Evolutionary conservation across 2,888 invertebrate species (phyloP), one percentile per base, ranked within the genome.

Genomic region (Agrypnus murinus): DNA sequence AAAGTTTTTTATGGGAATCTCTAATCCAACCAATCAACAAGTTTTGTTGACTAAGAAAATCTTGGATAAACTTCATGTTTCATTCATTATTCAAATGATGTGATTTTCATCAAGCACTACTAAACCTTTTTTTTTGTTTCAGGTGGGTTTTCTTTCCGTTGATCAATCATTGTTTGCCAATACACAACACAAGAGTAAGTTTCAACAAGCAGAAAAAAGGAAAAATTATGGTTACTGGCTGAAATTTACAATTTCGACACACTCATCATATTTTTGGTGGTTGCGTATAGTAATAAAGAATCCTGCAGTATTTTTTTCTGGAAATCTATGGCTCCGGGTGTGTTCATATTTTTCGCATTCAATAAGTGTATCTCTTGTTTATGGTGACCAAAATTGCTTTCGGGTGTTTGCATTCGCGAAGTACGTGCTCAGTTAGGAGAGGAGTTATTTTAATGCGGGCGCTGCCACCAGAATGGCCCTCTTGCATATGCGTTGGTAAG

Each of bases 371-470:
- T 63, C 48, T 63, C 38, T 63, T 63, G 62, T 63, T 63, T 63
- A 63, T 63, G 62, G 62, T 63, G 48, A 63, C 62, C 62, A 63
- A 63, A 63, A 63, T 63, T 63, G 62, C 62, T 63, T 63, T 63
- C 48, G 62, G 62, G 48, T 63, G 62, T 63, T 63, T 63, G 62
- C 62, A 25, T 36, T 63, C 48, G 50, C 48, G 34, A 50, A 63
- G 50, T 63, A 63, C 62, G 62, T 63, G 62, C 62, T 63, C 62
- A 36, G 17, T 59, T 59, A 59, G 25, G 38, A 63, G 62, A n/a
- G 60, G 38, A 63, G 62, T 63, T 63, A 63, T 63, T 63, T 63
- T 63, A 63, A 63, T 63, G 62, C 65, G 65, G 50, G 65, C 65
- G 38, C 65, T 65, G 55, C 65, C 65, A 65, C 55, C 55, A 55